A percentile compares a stretch with the other conserved stretches of the same genome.
These are phyloP conservation scores for Amphiduros pacificus DNA, from an alignment of 2,888 invertebrate genomes.

Conservation along the genomic window DNA sequence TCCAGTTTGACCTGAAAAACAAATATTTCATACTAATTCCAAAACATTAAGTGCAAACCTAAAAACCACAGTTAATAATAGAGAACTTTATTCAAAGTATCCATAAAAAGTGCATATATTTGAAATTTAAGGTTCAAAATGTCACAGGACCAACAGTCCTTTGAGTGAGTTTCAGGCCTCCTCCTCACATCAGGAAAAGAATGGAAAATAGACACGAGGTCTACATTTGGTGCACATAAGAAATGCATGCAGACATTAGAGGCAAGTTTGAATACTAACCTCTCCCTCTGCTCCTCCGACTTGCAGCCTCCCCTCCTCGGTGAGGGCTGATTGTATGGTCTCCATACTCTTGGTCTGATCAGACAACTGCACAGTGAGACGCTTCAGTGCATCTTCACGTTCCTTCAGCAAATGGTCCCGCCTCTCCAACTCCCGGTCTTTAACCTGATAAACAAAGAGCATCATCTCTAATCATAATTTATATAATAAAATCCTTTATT, in stretches of 20 bases:
- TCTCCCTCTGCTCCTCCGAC: not conserved
- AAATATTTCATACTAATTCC: not conserved
- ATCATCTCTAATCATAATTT: not conserved
- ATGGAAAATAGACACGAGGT: too few relatives aligned
- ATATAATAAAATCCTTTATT: not conserved
- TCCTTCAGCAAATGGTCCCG: constrained; percentile 44
- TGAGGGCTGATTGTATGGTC: constrained; percentile 20
- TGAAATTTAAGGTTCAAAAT: not conserved
- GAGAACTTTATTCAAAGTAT: too few relatives aligned
- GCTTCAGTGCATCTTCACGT: constrained; percentile 57
- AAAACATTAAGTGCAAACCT: too few relatives aligned
- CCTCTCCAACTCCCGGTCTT: constrained; percentile 15
- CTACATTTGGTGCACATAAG: not conserved
- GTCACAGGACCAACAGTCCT: too few relatives aligned
- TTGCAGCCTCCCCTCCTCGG: not conserved
- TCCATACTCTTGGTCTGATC: constrained; percentile 54
- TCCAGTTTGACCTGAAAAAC: constrained; percentile 37
- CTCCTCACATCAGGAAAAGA: too few relatives aligned
- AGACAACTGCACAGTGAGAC: constrained; percentile 62
- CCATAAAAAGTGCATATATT: too few relatives aligned
- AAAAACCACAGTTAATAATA: too few relatives aligned
- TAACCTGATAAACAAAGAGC: not conserved
- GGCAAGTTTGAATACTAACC: not conserved
- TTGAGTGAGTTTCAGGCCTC: too few relatives aligned
- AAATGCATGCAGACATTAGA: not conserved